Evolutionary conservation across 2,888 invertebrate species (phyloP), one percentile per base, ranked within the genome.

Genomic region (Muscina levida): DNA sequence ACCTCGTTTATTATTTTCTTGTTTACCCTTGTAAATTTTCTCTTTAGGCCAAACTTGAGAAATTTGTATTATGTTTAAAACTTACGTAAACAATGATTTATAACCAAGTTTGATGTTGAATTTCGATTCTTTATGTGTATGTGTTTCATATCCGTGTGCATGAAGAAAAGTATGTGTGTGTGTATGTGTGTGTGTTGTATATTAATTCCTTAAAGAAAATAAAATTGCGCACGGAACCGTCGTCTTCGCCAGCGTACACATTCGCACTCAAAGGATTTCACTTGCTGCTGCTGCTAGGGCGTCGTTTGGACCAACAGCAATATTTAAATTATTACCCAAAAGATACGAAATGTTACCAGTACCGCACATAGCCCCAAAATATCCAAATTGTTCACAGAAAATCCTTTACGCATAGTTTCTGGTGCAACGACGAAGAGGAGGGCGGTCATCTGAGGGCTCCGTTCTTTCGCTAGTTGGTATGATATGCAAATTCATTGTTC

Each of bases 61-160:
- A 75, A 13, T 79, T 79, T 75, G 51, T 5, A n/a, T 65, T 62
- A 17, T 75, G 51, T 79, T 68, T 46, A n/a, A 79, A 79, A 72
- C 72, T 72, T 73, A 59, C 51, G 73, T 73, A 75, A 79, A 72
- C 72, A 79, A 79, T 79, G 79, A 79, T 79, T 79, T 79, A 79
- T 79, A 68, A 74, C 19, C 72, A 62, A 59, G 66, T 59, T 42
- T 72, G 37, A 42, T 44, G 19, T 57, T 74, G 42, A 37, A 11
- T 11, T 42, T 24, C 10, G 19, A 5, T 22, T 42, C 10, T 19
- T 39, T 42, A 5, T 22, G 17, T 42, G 22, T 62, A 22, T 42
- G 15, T 19, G 39, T 19, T 13, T 31, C 31, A 44, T 42, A 44
- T 65, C 31, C 6, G 71, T 26, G 19, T n/a, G n/a, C n/a, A n/a